Evolutionary conservation across 2,888 invertebrate species (phyloP), one percentile per base, ranked within the genome.

Genomic region (Orthonevra nobilis): DNA sequence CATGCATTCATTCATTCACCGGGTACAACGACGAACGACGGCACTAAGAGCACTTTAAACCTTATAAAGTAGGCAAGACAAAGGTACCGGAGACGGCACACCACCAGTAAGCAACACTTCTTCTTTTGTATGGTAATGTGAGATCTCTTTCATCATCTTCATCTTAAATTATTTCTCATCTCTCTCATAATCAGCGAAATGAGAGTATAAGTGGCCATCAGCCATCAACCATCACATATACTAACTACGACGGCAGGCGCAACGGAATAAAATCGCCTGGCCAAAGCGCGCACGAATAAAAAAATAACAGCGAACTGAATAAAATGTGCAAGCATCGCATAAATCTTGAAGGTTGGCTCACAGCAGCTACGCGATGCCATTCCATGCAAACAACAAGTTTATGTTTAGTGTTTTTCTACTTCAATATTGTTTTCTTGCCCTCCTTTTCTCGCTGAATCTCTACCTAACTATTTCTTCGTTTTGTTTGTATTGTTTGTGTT

Each of bases 201-300:
- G 73, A 73, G 66, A 68, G 73, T 56, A 79, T 79, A 79, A 79
- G 79, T 79, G 79, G 66, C 68, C 79, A 73, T 81, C 81, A 79
- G 58, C 63, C 69, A 79, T 61, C 61, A 77, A 70, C 75, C 58
- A 36, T 54, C 19, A 38, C 64, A 64, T 63, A 56, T 74, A 75
- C 56, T 74, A n/a, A n/a, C n/a, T n/a, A n/a, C n/a, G n/a, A n/a
- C 68, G 52, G 42, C 20, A 26, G 17, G 34, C 17, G 7, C 2
- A 19, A 48, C 7, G 23, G 38, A 17, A 17, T 15, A 15, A 12
- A 54, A 36, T 15, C 50, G n/a, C n/a, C n/a, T n/a, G n/a, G n/a
- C n/a, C n/a, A n/a, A n/a, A n/a, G n/a, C n/a, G n/a, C n/a, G n/a
- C n/a, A n/a, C n/a, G n/a, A 50, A 28, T n/a, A 20, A 48, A 34